These are phyloP conservation scores for Eupithecia subfuscata DNA, from an alignment of 2,888 invertebrate species.

Conservation along the genomic window DNA sequence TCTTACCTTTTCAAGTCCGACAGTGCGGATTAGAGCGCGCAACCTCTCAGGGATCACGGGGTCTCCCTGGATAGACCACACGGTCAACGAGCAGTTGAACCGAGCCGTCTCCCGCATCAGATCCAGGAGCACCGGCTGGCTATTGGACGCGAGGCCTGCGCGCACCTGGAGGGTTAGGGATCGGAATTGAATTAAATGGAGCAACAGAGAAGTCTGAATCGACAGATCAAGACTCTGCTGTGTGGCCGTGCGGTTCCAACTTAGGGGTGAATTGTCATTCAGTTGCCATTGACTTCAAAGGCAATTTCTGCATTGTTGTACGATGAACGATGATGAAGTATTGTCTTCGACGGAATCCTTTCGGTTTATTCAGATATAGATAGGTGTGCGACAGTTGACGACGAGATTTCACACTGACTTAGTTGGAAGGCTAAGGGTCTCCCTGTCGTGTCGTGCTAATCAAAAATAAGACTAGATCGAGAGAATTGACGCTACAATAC, in stretches of 20 bases:
- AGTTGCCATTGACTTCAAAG: too few relatives aligned
- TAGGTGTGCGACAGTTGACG: not conserved
- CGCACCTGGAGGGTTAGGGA: constrained; percentile 64
- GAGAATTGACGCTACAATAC: too few relatives aligned
- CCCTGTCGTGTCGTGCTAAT: not conserved
- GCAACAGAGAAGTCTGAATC: not conserved
- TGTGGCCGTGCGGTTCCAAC: too few relatives aligned
- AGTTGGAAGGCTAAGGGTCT: not conserved
- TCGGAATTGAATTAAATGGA: not conserved
- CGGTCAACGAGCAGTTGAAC: constrained; percentile 87
- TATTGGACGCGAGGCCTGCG: constrained; percentile 85
- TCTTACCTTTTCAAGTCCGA: constrained; percentile 83
- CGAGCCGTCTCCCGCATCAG: constrained; percentile 82
- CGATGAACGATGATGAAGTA: not conserved
- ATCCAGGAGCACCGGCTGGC: constrained; percentile 83
- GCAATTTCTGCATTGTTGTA: not conserved
- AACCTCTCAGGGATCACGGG: constrained; percentile 87
- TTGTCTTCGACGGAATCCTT: not conserved
- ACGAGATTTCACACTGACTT: not conserved
- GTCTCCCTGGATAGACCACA: constrained; percentile 90
- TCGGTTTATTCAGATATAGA: too few relatives aligned
- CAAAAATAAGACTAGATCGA: too few relatives aligned
- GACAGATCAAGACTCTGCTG: not conserved
- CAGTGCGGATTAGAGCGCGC: constrained; percentile 85
- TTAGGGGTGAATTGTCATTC: too few relatives aligned